Evolutionary conservation across 2,888 invertebrate genomes (phyloP).

Genomic region (Nomada fucata): DNA sequence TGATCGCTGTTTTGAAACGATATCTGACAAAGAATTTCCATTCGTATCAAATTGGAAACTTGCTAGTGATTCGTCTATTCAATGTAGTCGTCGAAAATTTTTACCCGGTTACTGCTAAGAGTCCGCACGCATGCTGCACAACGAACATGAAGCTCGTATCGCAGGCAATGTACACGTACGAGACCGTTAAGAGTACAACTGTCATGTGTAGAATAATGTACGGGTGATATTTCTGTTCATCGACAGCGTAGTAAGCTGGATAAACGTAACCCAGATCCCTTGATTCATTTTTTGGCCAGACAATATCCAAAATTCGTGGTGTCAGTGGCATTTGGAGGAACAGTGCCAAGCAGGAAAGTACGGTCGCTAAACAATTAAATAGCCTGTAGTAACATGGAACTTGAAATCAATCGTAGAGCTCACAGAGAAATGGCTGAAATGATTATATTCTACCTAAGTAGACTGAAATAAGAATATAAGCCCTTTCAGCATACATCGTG

Average conservation of each 20-base stretch:
- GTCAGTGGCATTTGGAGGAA: background rate
- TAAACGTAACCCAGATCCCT: background rate
- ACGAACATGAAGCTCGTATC: constrained; percentile 16
- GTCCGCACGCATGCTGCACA: constrained; percentile 33
- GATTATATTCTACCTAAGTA: background rate
- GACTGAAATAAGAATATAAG: background rate
- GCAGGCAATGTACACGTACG: background rate
- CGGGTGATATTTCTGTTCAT: constrained; percentile 1
- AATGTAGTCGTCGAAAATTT: background rate
- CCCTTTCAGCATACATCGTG: background rate
- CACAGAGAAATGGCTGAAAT: no score
- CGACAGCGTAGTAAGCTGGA: constrained; percentile 3
- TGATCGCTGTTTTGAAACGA: constrained; percentile 6
- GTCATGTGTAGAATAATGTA: background rate
- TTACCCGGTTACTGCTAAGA: constrained; percentile 22
- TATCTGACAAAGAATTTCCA: background rate
- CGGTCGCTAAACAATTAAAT: background rate
- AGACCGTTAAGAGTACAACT: background rate
- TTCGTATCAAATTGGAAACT: no score
- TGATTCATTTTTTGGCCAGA: constrained; percentile 17
- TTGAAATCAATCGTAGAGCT: background rate
- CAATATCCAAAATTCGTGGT: constrained; percentile 9
- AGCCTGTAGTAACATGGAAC: no score
- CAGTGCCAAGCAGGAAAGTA: background rate
- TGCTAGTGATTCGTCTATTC: no score